A percentile compares a stretch with the other conserved stretches of the same genome.
Conservation (phyloP, 2,888 invertebrate species). For the Poecilobothrus nobilitatus region DNA sequence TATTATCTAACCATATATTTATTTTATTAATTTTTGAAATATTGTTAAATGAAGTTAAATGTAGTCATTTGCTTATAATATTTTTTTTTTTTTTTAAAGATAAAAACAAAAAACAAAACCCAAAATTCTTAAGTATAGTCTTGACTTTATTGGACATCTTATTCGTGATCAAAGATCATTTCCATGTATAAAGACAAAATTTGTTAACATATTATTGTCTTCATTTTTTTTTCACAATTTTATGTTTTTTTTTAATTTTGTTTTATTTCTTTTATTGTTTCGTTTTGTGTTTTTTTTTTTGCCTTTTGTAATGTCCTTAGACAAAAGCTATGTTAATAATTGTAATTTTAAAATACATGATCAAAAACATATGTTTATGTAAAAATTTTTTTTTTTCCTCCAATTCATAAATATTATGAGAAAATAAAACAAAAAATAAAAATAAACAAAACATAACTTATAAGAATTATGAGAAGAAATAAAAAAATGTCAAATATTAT, state of each 20-base stretch:
- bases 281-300: background rate
- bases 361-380: constrained; percentile 1
- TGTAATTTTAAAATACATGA: constrained; percentile 6
- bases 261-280: background rate
- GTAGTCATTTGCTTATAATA: too few relatives aligned
- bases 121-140: background rate
- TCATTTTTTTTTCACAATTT: background rate
- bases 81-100: too few relatives aligned
- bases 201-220: constrained; percentile 3
- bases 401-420: background rate
- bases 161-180: constrained; percentile 1
- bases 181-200: background rate
- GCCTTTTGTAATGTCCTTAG: background rate
- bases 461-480: background rate
- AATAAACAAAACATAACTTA: background rate
- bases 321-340: background rate
- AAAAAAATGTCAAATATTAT: background rate
- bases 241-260: background rate
- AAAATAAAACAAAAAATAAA: background rate
- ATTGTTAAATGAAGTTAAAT: too few relatives aligned
- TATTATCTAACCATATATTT: too few relatives aligned
- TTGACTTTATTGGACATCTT: constrained; percentile 1
- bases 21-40: too few relatives aligned
- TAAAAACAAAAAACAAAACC: too few relatives aligned
- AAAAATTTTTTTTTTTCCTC: background rate